Evolutionary conservation across 2,113 vertebrate species (phyloP).

Genomic region (Hypomesus transpacificus): DNA sequence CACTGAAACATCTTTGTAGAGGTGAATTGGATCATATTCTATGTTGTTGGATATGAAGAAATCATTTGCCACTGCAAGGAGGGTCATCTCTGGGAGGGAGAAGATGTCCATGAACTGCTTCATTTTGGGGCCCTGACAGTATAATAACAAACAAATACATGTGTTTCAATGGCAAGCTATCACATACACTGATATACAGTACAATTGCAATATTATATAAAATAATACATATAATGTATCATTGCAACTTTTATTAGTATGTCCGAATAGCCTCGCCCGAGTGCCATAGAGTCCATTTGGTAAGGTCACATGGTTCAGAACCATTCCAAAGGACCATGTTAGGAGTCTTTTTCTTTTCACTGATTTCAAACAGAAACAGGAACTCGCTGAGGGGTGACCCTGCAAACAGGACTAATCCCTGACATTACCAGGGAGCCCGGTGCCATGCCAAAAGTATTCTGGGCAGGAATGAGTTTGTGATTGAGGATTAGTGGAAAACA

Average conservation of each 20-base stretch:
- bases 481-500: conserved; percentile 5
- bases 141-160: neutral
- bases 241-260: no score
- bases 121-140: conserved; percentile 73
- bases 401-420: conserved; percentile 13
- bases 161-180: neutral
- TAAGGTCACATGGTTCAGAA: neutral
- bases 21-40: conserved; percentile 81
- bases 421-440: conserved; percentile 16
- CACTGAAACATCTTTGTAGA: conserved; percentile 82
- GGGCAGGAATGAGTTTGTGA: conserved; percentile 11
- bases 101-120: conserved; percentile 88
- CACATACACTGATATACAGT: no score
- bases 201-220: no score
- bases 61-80: conserved; percentile 78
- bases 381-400: neutral
- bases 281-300: no score
- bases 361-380: neutral
- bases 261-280: no score
- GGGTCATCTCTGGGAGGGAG: conserved; percentile 83
- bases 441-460: conserved; percentile 4
- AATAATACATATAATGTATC: neutral
- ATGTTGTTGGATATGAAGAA: conserved; percentile 79
- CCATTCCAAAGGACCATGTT: neutral
- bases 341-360: neutral